Evolutionary conservation across 2,888 invertebrate species (phyloP).

Genomic region (Chaitophorus viminalis): DNA sequence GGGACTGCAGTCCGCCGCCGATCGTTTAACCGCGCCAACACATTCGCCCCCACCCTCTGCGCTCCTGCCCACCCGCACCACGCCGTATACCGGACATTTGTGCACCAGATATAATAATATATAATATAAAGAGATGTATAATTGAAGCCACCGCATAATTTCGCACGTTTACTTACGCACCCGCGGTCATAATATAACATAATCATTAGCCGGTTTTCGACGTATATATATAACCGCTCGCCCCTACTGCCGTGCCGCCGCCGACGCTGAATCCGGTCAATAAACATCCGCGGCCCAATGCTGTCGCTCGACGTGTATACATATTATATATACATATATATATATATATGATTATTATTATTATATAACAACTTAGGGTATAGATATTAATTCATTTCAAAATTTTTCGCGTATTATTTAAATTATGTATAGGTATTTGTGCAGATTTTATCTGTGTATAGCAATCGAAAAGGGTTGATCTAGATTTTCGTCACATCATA

Average conservation of each 20-base stretch:
- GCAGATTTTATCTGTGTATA: no score
- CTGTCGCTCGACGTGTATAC: not conserved
- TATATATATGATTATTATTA: no score
- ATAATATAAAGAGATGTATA: no score
- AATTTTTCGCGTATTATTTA: no score
- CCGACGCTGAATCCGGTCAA: not conserved
- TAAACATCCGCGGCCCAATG: conserved; percentile 3
- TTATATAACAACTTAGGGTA: no score
- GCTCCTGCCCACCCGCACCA: not conserved
- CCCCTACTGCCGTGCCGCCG: not conserved
- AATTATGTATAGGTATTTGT: no score
- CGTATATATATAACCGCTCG: no score
- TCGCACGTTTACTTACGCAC: conserved; percentile 42
- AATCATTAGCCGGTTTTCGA: conserved; percentile 23
- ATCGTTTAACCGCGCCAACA: conserved; percentile 55
- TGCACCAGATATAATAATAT: conserved; percentile 49
- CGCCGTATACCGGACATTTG: not conserved
- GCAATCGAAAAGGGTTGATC: no score
- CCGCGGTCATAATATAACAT: conserved; percentile 19
- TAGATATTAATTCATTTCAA: no score
- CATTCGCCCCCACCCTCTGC: not conserved
- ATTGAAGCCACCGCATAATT: conserved; percentile 49
- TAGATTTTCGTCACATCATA: no score
- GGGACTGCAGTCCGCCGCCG: conserved; percentile 31
- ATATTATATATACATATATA: no score